Percentiles rank a stretch among this genome's conserved stretches.
Conservation (phyloP, 2,888 invertebrate genomes). For the Galeopsomyia nigrocyanea region DNA sequence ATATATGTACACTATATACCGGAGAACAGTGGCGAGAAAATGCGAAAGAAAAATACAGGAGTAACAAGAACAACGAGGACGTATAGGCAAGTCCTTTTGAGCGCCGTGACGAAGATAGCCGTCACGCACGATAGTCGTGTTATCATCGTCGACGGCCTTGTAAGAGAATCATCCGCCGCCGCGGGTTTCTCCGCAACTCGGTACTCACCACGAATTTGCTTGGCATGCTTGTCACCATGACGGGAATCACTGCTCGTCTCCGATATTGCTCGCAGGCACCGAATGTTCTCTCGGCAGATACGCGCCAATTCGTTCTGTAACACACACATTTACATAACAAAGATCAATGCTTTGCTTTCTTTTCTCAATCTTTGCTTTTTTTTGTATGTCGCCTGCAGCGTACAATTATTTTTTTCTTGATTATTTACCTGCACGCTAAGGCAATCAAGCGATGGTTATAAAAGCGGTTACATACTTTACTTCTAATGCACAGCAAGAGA, state of each 20-base stretch:
- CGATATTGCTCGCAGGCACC: constrained; percentile 81
- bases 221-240: constrained; percentile 63
- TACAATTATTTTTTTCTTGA: not conserved
- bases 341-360: not conserved
- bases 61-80: constrained; percentile 19
- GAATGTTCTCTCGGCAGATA: constrained; percentile 89
- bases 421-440: not conserved
- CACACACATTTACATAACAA: constrained; percentile 52
- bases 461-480: too few relatives aligned
- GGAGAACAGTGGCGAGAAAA: too few relatives aligned
- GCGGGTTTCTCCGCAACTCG: constrained; percentile 1
- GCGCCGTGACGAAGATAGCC: constrained; percentile 56
- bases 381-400: not conserved
- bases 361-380: too few relatives aligned
- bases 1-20: too few relatives aligned
- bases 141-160: constrained; percentile 34
- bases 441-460: not conserved
- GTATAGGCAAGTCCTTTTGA: constrained; percentile 55
- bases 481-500: too few relatives aligned
- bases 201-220: constrained; percentile 67
- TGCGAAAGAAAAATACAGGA: not conserved
- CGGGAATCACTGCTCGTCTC: constrained; percentile 68
- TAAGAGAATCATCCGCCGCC: constrained; percentile 33
- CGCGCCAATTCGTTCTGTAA: constrained; percentile 86
- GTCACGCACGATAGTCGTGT: constrained; percentile 52